Evolutionary conservation across 1,140 invertebrate species (phyloP).

Genomic region (Pomacea maculata): DNA sequence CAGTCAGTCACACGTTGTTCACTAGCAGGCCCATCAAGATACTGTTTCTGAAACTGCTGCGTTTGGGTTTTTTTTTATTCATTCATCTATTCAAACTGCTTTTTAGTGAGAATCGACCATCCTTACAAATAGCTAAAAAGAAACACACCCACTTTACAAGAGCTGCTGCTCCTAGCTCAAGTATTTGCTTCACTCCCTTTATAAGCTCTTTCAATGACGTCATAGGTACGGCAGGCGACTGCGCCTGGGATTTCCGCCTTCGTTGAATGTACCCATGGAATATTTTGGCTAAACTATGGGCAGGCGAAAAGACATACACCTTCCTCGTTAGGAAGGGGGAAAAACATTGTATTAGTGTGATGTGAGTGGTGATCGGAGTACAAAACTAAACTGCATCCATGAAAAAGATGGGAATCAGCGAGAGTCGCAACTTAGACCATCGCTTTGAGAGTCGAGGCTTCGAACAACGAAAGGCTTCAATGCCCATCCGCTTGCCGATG

Average conservation of each 20-base stretch:
- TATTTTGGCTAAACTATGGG: constrained; percentile 30
- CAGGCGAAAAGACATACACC: constrained; percentile 27
- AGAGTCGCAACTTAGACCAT: constrained; percentile 46
- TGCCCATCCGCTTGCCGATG: constrained; percentile 74
- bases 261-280: constrained; percentile 14
- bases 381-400: constrained; percentile 27
- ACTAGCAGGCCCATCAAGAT: too few species aligned
- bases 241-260: constrained; percentile 31
- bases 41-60: too few species aligned
- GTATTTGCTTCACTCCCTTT: too few species aligned
- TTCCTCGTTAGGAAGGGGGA: constrained; percentile 31
- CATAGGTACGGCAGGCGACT: too few species aligned
- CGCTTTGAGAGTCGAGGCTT: constrained; percentile 39
- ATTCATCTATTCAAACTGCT: too few species aligned
- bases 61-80: too few species aligned
- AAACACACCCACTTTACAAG: too few species aligned
- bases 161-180: too few species aligned
- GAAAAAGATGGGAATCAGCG: constrained; percentile 53
- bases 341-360: background rate
- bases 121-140: too few species aligned
- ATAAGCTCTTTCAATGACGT: too few species aligned
- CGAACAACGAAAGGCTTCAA: constrained; percentile 52
- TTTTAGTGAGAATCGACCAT: too few species aligned
- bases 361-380: constrained; percentile 14
- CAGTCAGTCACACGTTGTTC: too few species aligned